These are phyloP conservation scores for Liolophura sinensis DNA, from an alignment of 1,140 invertebrate species.

Conservation along the genomic window DNA sequence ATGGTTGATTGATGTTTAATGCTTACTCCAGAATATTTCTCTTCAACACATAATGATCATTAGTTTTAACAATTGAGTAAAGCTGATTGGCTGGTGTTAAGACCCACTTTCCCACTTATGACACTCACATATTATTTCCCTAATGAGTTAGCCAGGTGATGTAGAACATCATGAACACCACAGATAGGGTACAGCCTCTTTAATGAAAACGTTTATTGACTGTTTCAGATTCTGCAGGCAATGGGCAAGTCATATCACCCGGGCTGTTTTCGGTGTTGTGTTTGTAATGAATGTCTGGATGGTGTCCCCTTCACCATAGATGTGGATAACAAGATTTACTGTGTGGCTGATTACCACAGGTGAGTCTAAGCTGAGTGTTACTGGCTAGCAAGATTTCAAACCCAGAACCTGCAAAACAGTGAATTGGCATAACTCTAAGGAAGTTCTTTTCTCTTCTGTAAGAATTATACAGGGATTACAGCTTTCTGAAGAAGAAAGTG, in stretches of 20 bases:
- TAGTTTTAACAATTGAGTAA: too few species aligned
- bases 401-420: too few species aligned
- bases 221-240: conserved; percentile 89
- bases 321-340: conserved; percentile 98
- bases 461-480: background rate
- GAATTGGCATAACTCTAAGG: background rate
- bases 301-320: conserved; percentile 97
- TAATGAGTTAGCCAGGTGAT: too few species aligned
- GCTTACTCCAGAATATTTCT: too few species aligned
- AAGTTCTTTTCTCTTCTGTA: background rate
- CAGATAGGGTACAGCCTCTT: too few species aligned
- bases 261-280: conserved; percentile 96
- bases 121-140: too few species aligned
- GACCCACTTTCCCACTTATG: too few species aligned
- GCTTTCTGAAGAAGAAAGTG: background rate
- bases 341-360: conserved; percentile 96
- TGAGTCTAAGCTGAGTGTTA: conserved; percentile 34
- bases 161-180: too few species aligned
- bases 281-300: conserved; percentile 97
- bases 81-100: too few species aligned
- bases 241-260: conserved; percentile 99
- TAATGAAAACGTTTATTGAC: conserved; percentile 2
- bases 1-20: too few species aligned
- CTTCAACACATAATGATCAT: too few species aligned
- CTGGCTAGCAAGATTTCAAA: background rate